A percentile compares a stretch with the other conserved stretches of the same genome.
Evolutionary conservation across 2,888 invertebrate species (phyloP).

Genomic region (Melitaea athalia): DNA sequence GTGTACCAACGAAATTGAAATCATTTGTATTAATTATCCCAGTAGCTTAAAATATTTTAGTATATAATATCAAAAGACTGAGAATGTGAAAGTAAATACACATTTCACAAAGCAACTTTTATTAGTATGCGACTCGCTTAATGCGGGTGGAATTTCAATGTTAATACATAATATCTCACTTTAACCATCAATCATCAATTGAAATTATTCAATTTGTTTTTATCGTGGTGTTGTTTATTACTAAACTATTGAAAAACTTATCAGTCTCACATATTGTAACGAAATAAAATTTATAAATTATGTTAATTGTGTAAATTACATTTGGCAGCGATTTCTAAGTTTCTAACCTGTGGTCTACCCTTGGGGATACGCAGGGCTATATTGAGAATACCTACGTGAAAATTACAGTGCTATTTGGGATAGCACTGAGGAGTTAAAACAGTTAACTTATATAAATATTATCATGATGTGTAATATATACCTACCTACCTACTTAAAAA

Average conservation of each 20-base stretch:
- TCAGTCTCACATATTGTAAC: no score
- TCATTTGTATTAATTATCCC: neutral
- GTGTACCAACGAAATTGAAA: neutral
- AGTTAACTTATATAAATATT: no score
- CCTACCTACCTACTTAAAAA: no score
- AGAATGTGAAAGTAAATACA: constrained; percentile 42
- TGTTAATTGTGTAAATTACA: no score
- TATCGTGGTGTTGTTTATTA: neutral
- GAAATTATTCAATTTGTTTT: constrained; percentile 15
- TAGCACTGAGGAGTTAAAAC: no score
- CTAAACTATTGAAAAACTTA: neutral
- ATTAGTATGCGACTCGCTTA: constrained; percentile 51
- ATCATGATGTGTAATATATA: no score
- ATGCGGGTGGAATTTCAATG: constrained; percentile 47
- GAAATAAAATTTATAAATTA: no score
- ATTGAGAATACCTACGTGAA: no score
- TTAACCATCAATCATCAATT: constrained; percentile 26
- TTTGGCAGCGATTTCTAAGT: no score
- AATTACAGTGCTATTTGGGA: no score
- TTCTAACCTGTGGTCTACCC: no score
- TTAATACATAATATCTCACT: constrained; percentile 32
- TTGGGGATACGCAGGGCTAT: no score
- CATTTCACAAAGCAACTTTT: constrained; percentile 29
- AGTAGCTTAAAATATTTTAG: neutral
- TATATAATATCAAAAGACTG: constrained; percentile 27